A percentile compares a stretch with the other conserved stretches of the same genome.
Conservation (phyloP, 2,888 invertebrate genomes). For the Drosophila melanocephala region DNA sequence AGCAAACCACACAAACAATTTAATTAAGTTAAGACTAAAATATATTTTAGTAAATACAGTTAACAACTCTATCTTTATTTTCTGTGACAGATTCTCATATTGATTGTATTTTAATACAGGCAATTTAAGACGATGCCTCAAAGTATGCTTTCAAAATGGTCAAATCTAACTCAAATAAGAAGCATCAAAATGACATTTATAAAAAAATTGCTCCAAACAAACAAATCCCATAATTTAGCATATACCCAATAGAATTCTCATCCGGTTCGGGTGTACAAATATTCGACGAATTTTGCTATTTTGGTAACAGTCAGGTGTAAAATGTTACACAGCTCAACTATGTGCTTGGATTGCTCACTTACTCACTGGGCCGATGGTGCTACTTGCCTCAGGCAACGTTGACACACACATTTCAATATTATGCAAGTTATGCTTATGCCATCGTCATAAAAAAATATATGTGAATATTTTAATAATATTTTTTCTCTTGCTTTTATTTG, state of each 20-base stretch:
- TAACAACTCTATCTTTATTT: background rate
- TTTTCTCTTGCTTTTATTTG: slow-evolving; percentile 7
- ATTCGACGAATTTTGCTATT: slow-evolving; percentile 31
- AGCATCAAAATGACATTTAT: background rate
- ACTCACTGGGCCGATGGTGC: slow-evolving; percentile 4
- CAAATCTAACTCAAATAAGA: background rate
- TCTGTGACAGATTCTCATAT: background rate
- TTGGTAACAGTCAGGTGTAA: slow-evolving; percentile 50
- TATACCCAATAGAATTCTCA: slow-evolving; percentile 11
- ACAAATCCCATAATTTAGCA: background rate
- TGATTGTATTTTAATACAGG: background rate
- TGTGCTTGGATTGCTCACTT: slow-evolving; percentile 25
- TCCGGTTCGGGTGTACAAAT: slow-evolving; percentile 27
- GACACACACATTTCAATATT: slow-evolving; percentile 59
- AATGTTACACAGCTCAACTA: slow-evolving; percentile 46
- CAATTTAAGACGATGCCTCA: background rate
- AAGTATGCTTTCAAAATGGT: background rate
- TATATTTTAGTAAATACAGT: background rate
- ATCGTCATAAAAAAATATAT: slow-evolving; percentile 4
- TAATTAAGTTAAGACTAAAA: background rate
- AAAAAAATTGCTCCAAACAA: background rate
- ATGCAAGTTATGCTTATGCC: slow-evolving; percentile 40
- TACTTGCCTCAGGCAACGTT: slow-evolving; percentile 51
- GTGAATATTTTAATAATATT: slow-evolving; percentile 4
- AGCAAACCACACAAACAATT: background rate